phyloP scores from a whole-genome alignment of 2,888 invertebrate genomes.

The Lycocerus yunnanus region DNA sequence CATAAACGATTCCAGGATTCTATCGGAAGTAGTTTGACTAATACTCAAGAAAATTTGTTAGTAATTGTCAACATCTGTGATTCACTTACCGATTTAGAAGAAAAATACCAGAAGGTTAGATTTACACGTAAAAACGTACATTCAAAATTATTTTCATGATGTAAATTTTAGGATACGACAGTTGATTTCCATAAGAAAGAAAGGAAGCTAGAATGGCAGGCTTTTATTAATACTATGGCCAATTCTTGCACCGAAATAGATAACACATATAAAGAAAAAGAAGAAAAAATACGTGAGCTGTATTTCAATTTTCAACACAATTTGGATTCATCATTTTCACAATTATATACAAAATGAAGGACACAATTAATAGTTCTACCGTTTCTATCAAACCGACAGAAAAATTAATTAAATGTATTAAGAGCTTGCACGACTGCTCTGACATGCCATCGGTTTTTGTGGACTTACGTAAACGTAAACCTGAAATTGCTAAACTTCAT shows the following conservation, averaged over 20 bases:
- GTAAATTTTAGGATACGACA: slow-evolving; percentile 54
- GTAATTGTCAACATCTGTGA: slow-evolving; percentile 68
- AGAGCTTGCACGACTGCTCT: slow-evolving; percentile 56
- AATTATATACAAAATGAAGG: slow-evolving; percentile 51
- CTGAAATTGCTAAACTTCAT: slow-evolving; percentile 15
- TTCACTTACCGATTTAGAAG: slow-evolving; percentile 64
- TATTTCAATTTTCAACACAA: slow-evolving; percentile 70
- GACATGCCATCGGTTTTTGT: slow-evolving; percentile 54
- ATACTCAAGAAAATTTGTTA: slow-evolving; percentile 67
- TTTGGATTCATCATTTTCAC: neutral
- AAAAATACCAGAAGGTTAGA: slow-evolving; percentile 61
- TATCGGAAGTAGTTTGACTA: slow-evolving; percentile 65
- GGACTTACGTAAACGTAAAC: slow-evolving; percentile 19
- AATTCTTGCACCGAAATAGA: slow-evolving; percentile 77
- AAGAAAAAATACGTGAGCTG: slow-evolving; percentile 74
- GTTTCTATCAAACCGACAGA: slow-evolving; percentile 68
- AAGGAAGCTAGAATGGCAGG: slow-evolving; percentile 69
- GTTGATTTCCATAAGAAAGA: slow-evolving; percentile 58
- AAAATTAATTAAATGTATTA: slow-evolving; percentile 61
- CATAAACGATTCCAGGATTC: slow-evolving; percentile 69
- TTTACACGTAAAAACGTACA: slow-evolving; percentile 15
- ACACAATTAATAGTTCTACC: slow-evolving; percentile 66
- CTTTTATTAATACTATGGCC: slow-evolving; percentile 79
- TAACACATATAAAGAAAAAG: slow-evolving; percentile 76
- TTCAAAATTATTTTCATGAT: slow-evolving; percentile 2